Evolutionary conservation across 2,113 vertebrate genomes (phyloP).

Genomic region (Rana temporaria): DNA sequence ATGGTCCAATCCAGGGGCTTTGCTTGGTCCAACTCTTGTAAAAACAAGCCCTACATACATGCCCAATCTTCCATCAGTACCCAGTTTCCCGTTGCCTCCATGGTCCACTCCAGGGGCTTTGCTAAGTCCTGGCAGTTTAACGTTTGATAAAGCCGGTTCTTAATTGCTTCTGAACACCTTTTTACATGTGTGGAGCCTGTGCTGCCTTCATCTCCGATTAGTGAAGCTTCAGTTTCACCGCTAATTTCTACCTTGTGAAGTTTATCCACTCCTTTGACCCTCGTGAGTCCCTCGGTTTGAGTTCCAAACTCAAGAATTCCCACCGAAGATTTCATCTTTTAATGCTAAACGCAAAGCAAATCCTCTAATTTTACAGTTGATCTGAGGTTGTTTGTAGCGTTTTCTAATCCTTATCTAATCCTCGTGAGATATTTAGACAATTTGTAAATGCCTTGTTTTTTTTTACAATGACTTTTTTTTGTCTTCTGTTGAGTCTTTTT

Average conservation of each 20-base stretch:
- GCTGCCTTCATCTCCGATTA: background rate
- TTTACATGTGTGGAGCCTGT: conserved; percentile 22
- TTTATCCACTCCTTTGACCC: background rate
- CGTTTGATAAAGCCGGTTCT: background rate
- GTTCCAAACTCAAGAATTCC: conserved; percentile 50
- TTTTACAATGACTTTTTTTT: conserved; percentile 58
- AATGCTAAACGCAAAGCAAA: conserved; percentile 26
- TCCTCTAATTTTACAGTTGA: conserved; percentile 60
- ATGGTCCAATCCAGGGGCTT: too few relatives aligned
- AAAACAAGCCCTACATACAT: too few relatives aligned
- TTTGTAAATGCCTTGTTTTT: conserved; percentile 62
- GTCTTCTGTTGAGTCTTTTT: conserved; percentile 57
- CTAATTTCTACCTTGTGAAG: background rate
- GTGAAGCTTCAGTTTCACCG: background rate
- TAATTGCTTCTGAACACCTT: conserved; percentile 35
- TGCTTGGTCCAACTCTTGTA: too few relatives aligned
- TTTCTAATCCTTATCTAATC: conserved; percentile 69
- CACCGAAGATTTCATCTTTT: conserved; percentile 9
- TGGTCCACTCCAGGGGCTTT: background rate
- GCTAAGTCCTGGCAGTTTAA: background rate
- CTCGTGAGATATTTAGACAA: conserved; percentile 67
- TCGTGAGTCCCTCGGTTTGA: background rate
- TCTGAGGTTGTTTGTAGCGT: conserved; percentile 58
- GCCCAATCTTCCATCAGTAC: too few relatives aligned
- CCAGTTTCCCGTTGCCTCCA: too few relatives aligned